Evolutionary conservation across 64 coral and sea anemone genomes (phyloP).

Genomic region (Dendronephthya gigantea): DNA sequence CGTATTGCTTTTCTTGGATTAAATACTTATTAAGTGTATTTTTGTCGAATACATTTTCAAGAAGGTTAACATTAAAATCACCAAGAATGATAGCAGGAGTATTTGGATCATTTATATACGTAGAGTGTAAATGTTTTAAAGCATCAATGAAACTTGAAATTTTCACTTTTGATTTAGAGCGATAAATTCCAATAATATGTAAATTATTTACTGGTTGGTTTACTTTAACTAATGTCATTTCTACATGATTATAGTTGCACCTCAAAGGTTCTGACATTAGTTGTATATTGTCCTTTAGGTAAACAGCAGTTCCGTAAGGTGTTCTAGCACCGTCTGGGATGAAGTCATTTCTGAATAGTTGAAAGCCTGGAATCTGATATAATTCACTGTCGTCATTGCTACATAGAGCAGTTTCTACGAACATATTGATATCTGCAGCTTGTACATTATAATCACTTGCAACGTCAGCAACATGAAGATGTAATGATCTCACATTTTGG

Average conservation of each 20-base stretch:
- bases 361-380: slow-evolving; percentile 17
- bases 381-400: slow-evolving; percentile 16
- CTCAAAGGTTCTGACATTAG: slow-evolving; percentile 22
- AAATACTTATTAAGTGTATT: slow-evolving; percentile 29
- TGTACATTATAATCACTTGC: slow-evolving; percentile 42
- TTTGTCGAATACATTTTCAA: slow-evolving; percentile 7
- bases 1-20: slow-evolving; percentile 11
- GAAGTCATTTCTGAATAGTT: slow-evolving; percentile 47
- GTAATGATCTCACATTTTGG: too few relatives aligned
- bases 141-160: slow-evolving; percentile 18
- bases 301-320: slow-evolving; percentile 42
- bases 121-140: slow-evolving; percentile 5
- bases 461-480: slow-evolving; percentile 15
- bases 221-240: slow-evolving; percentile 34
- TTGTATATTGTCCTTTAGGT: slow-evolving; percentile 29
- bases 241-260: slow-evolving; percentile 38
- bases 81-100: slow-evolving; percentile 27
- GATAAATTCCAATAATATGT: slow-evolving; percentile 41
- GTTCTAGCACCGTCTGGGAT: slow-evolving; percentile 25
- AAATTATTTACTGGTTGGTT: slow-evolving; percentile 26
- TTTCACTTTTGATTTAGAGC: slow-evolving; percentile 29
- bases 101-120: not conserved
- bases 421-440: slow-evolving; percentile 48
- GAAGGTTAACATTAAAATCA: slow-evolving; percentile 43
- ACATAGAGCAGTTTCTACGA: slow-evolving; percentile 36